Evolutionary conservation across 1,140 invertebrate genomes (phyloP).

Genomic region (Berghia stephanieae): DNA sequence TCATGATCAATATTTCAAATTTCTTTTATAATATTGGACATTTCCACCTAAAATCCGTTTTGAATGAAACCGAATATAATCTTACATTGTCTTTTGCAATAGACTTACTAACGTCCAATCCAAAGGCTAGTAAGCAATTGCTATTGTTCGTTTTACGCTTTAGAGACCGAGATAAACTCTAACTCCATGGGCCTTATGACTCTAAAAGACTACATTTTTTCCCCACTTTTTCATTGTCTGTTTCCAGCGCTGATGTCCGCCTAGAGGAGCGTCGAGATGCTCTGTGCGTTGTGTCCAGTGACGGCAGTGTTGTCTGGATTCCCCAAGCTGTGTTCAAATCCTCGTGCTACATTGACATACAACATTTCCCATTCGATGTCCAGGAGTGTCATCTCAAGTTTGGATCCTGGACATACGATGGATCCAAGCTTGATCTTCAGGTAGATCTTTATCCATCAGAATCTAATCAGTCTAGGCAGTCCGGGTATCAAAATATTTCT

Average conservation of each 20-base stretch:
- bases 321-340: constrained; percentile 98
- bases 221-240: background rate
- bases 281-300: constrained; percentile 72
- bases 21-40: too few relatives aligned
- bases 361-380: constrained; percentile 65
- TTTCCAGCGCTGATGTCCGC: constrained; percentile 62
- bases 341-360: constrained; percentile 80
- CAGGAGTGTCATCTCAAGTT: constrained; percentile 65
- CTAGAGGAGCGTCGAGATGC: constrained; percentile 63
- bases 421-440: constrained; percentile 61
- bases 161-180: too few relatives aligned
- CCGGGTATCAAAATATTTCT: background rate
- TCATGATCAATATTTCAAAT: too few relatives aligned
- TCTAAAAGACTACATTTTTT: too few relatives aligned
- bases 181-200: too few relatives aligned
- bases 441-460: background rate
- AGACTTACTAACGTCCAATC: too few relatives aligned
- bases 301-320: constrained; percentile 95
- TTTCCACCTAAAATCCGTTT: too few relatives aligned
- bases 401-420: constrained; percentile 66
- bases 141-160: too few relatives aligned
- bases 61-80: too few relatives aligned
- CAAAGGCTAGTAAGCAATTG: too few relatives aligned
- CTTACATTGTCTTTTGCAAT: too few relatives aligned
- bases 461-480: background rate